Conservation (phyloP, 2,888 invertebrate genomes). For the Patella pellucida region DNA sequence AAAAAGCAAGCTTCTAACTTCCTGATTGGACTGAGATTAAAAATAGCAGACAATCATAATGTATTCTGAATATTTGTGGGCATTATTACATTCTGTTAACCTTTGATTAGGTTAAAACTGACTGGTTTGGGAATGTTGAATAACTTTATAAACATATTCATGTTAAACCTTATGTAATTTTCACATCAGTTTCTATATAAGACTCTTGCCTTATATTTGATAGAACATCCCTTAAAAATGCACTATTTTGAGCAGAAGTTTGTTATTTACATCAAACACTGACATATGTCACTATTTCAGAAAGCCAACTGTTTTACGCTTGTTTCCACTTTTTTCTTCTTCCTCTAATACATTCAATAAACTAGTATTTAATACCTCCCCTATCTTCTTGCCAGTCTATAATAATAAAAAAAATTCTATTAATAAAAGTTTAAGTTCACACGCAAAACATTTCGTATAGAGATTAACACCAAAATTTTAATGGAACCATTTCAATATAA, state of each 20-base stretch:
- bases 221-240: too few species aligned
- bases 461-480: too few species aligned
- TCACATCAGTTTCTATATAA: conserved; percentile 16
- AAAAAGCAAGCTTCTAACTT: too few species aligned
- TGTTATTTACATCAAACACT: not conserved
- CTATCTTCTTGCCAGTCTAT: conserved; percentile 80
- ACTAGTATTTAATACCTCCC: conserved; percentile 79
- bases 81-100: too few species aligned
- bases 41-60: too few species aligned
- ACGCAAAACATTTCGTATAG: too few species aligned
- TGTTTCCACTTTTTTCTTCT: conserved; percentile 72
- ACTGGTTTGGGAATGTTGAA: too few species aligned
- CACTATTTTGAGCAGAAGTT: not conserved
- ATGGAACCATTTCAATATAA: too few species aligned
- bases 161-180: conserved; percentile 14
- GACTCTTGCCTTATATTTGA: not conserved
- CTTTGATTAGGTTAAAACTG: too few species aligned
- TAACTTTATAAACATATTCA: not conserved
- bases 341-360: conserved; percentile 79
- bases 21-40: too few species aligned
- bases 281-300: conserved; percentile 57
- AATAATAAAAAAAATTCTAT: conserved; percentile 37
- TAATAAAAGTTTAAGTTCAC: too few species aligned
- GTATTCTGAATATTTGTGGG: too few species aligned
- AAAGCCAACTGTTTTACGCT: conserved; percentile 73